Base-by-base conservation (phyloP, 1,140 invertebrate genomes). In the Cherax destructor region DNA sequence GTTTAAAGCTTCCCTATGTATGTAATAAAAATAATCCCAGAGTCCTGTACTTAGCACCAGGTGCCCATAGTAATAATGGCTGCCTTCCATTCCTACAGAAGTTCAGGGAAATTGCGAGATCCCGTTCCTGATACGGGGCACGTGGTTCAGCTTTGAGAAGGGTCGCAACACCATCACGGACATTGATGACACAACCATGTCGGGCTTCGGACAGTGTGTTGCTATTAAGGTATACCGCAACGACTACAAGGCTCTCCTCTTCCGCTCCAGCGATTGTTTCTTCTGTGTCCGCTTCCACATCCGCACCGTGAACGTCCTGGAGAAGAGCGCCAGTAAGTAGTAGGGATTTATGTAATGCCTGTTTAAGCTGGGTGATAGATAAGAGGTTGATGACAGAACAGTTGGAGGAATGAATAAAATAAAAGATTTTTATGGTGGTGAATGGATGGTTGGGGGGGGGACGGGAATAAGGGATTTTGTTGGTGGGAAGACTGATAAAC, bases 71-170 rank as follows among this genome's bases (percentile, higher is more conserved):
- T 41, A 41, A 41, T 41, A 41, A 41, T 41, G 30, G 0, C 2
- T 41, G 30, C 30, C 2, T 41, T 41, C 30, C 30, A 41, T 41
- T 59, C 52, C 52, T 59, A 0, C 83, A 86, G 89, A 69, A 24
- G 50, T 18, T 18, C 80, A 77, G 9, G 89, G 21, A 3, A 21
- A 84, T 13, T 91, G 81, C 47, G 49, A 56, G n/a, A 72, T 85
- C 11, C 83, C 89, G 18, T 86, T 78, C 76, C 96, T 97, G 81
- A 94, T 98, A 52, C 95, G 97, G 94, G 97, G 97, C 86, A 96
- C 97, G 61, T 98, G 98, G 98, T 98, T 98, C 95, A 98, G 97
- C 13, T 97, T 97, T 96, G 98, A 99, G 96, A 97, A 97, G 95
- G 97, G 97, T 30, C 95, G 95, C 93, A 97, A 98, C 94, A 98